Conservation (phyloP, 2,113 vertebrate species). For the Gallinago jamesoni region DNA sequence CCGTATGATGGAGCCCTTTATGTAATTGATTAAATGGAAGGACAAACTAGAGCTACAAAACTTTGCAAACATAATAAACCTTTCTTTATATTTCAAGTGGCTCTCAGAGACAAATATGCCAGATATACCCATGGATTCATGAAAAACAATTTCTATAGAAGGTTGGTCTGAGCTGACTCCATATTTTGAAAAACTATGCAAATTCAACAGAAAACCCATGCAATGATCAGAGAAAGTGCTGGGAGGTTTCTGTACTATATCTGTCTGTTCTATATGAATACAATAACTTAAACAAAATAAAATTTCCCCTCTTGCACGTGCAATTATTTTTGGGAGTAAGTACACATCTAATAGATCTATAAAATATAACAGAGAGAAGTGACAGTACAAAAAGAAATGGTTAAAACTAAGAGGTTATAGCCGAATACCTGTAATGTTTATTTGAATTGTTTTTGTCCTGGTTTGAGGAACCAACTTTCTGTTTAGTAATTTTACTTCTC, state of each 20-base stretch:
- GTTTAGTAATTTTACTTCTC: no score
- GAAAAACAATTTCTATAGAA: neutral
- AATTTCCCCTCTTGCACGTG: neutral
- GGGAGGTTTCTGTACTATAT: neutral
- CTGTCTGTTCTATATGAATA: accelerated
- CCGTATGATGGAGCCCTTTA: accelerated
- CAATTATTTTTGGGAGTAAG: neutral
- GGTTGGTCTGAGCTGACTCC: neutral
- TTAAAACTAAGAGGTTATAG: neutral
- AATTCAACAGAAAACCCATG: neutral
- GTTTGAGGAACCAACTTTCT: no score
- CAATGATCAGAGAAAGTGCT: neutral
- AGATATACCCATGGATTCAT: neutral
- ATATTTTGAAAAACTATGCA: neutral
- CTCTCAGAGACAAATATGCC: neutral
- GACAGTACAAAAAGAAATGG: neutral
- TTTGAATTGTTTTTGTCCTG: neutral
- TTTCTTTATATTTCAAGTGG: neutral
- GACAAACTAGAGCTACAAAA: neutral
- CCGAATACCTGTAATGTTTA: neutral
- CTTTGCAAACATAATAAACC: neutral
- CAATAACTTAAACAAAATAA: neutral
- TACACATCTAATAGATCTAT: no score
- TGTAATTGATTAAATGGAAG: neutral
- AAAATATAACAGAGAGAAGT: neutral